Evolutionary conservation across 2,113 vertebrate species (phyloP), one percentile per base, ranked within the genome.

Genomic region (Siphamia tubifer): DNA sequence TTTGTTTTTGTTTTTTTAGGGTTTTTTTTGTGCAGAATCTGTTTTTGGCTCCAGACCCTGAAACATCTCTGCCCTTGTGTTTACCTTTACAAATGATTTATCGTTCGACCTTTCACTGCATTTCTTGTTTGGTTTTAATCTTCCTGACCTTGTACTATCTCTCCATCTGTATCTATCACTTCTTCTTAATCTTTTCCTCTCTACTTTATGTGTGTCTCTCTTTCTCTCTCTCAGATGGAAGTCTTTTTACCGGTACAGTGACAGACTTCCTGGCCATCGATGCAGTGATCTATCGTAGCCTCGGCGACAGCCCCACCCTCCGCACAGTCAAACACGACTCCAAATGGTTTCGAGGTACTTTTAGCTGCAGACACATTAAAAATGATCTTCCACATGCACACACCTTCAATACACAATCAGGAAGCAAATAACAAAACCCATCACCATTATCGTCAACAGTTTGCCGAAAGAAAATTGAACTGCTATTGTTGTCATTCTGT

Each of bases 181-280:
- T 38, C 60, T 45, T 74, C 39, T 27, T 77, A 81, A 85, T 85
- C 73, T 82, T 74, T 63, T 19, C 44, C 20, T 53, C 35, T 54
- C 32, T 43, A 49, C 60, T 40, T 52, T 34, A 39, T 44, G 19
- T 34, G 30, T 21, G 7, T 35, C 15, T 58, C 61, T 30, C 45
- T 27, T 47, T 45, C 51, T 35, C 67, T 21, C 48, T 55, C 53
- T 10, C 87, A 99, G 98, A 96, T 49, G 95, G 96, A 43, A 98
- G 94, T 91, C 95, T 99, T 24, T 99, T 98, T 90, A 98, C 98
- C 0, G 97, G 95, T 57, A 99, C 98, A 0, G 97, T 99, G 54
- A 99, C 97, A 0, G 97, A 99, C 89, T 99, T 99, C 88, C 88
- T 98, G 47, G 98, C 97, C 85, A 99, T 99, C 2, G 98, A 99